Evolutionary conservation across 1,140 invertebrate genomes (phyloP), one percentile per base, ranked within the genome.

Genomic region (Drosophila nigromelanica): DNA sequence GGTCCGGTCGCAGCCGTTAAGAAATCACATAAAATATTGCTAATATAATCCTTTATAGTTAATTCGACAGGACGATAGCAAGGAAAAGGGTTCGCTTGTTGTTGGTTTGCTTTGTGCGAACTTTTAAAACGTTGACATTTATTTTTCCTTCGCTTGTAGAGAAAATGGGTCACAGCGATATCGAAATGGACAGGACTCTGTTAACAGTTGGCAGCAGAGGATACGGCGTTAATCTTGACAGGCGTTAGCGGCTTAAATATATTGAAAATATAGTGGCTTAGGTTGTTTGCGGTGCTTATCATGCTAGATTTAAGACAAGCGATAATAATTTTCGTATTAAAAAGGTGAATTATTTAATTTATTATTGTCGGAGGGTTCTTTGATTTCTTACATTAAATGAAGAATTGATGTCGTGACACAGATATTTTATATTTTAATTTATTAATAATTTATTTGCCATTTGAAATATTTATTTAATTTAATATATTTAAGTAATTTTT

Each of bases 21-120:
- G 73, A 71, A 75, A 75, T 75, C 73, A 63, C 67, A 64, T 75
- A 75, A 71, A 75, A 75, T 75, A 75, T 75, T 75, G 73, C 73
- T 71, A 75, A 75, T 75, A 75, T 75, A 63, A 75, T 75, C 59
- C 59, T 64, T 71, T 71, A 71, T 75, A 75, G 73, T 75, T 63
- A 75, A 75, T 71, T 75, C 67, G 73, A 64, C 59, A 71, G 51
- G 39, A 58, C 66, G 52, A 71, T 71, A 71, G 66, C 40, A 21
- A 6, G 33, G 54, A 62, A 74, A 74, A 71, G 73, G 73, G 67
- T 71, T 73, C 55, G 58, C 39, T 75, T 71, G 67, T 47, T 60
- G 47, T 55, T 30, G 60, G 14, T 55, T 35, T 43, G 58, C 69
- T 52, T 73, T 73, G 71, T 74, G 58, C 47, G 21, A 39, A 48